Conservation (phyloP, 1,140 invertebrate genomes). For the Elymnias hypermnestra region DNA sequence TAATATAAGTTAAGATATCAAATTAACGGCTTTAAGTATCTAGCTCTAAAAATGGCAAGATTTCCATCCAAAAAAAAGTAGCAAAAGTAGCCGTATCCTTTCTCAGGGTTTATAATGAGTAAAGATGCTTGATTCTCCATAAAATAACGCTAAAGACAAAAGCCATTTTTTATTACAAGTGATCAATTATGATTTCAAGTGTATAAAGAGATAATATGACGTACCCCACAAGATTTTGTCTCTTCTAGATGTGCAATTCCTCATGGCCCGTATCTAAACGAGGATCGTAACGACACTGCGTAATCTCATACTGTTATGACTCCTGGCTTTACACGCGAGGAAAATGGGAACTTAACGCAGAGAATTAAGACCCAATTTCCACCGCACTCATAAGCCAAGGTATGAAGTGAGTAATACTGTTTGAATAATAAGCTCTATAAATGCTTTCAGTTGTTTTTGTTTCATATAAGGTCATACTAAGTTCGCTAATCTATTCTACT, state of each 20-base stretch:
- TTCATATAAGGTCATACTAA: constrained; percentile 1
- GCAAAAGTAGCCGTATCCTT: too few relatives aligned
- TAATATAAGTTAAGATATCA: too few relatives aligned
- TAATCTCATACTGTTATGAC: constrained; percentile 62
- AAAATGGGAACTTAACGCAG: constrained; percentile 35
- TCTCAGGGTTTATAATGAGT: too few relatives aligned
- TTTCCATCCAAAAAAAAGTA: too few relatives aligned
- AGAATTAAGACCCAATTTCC: constrained; percentile 3
- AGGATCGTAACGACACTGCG: constrained; percentile 69
- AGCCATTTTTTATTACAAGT: too few relatives aligned
- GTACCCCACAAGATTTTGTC: constrained; percentile 24
- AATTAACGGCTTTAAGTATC: too few relatives aligned
- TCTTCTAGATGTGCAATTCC: constrained; percentile 64
- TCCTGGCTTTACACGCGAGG: constrained; percentile 20
- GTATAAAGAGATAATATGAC: constrained; percentile 10
- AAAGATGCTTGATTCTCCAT: too few relatives aligned
- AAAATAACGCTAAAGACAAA: constrained; percentile 1
- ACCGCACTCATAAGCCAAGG: constrained; percentile 9
- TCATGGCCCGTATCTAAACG: constrained; percentile 70
- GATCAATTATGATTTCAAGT: constrained; percentile 3
- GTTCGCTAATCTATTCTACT: too few relatives aligned
- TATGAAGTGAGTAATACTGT: constrained; percentile 40
- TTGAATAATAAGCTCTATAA: constrained; percentile 53
- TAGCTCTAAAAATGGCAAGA: too few relatives aligned
- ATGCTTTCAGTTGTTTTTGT: constrained; percentile 12